Evolutionary conservation across 2,888 invertebrate genomes (phyloP), one percentile per base, ranked within the genome.

Genomic region (Hymenopus coronatus): DNA sequence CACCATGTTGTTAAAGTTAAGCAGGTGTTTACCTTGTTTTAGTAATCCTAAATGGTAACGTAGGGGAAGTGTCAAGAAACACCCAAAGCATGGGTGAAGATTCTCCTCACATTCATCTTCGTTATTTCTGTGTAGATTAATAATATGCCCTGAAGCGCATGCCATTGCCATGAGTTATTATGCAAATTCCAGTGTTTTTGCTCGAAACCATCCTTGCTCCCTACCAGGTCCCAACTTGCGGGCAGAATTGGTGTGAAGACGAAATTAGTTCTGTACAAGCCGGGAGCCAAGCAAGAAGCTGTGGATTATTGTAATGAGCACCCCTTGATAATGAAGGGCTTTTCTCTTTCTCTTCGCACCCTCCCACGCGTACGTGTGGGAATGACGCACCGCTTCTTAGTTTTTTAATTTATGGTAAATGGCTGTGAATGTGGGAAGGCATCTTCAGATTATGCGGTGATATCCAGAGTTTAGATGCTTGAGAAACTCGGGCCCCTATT

Each of bases 321-420:
- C 46, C 85, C 46, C n/a, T 28, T 46, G 27, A 9, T 40, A 84
- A 84, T 84, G 33, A 84, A 84, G 46, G 40, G 25, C 33, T 46
- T 40, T 40, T 40, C 84, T 33, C 40, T 40, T 54, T 46, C 54
- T 85, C 46, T 85, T 70, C 54, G 20, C 54, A 70, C 20, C 54
- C 54, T 70, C 54, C 54, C 54, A 85, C 46, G 15, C 14, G 85
- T 4, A n/a, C 25, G 54, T n/a, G 54, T 85, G 85, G 27, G 15
- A 9, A 85, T 85, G 85, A 85, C 85, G 85, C 27, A 14, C 27
- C 85, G n/a, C 54, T 70, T 70, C 54, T 70, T 70, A 27, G 28
- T 28, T 85, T 85, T 85, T 46, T 54, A 85, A 85, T 85, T 85
- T 85, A 85, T 85, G 54, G 46, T 85, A 85, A 85, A 85, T 85